phyloP scores from a whole-genome alignment of 2,888 invertebrate genomes.

The Agonopterix subpropinquella region DNA sequence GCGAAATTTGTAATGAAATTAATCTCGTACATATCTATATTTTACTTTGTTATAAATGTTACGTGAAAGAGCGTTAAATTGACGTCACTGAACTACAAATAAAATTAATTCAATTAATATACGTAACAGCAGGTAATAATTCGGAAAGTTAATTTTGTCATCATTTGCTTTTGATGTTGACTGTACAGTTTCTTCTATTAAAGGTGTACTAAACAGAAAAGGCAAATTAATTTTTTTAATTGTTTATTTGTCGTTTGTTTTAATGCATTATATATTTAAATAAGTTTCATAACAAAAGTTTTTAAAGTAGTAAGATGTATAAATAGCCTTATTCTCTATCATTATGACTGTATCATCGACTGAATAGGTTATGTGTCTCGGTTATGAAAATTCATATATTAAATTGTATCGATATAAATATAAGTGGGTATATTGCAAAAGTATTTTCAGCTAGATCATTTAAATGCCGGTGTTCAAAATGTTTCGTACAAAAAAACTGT shows the following conservation, averaged over 20 bases:
- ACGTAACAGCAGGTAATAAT: too few relatives aligned
- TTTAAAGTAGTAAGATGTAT: constrained; percentile 62
- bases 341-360: constrained; percentile 57
- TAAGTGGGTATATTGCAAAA: constrained; percentile 34
- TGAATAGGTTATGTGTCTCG: constrained; percentile 46
- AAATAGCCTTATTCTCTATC: constrained; percentile 71
- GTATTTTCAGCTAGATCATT: constrained; percentile 39
- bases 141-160: too few relatives aligned
- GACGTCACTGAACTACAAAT: too few relatives aligned
- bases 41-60: too few relatives aligned
- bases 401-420: constrained; percentile 24
- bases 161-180: too few relatives aligned
- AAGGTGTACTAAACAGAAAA: constrained; percentile 6
- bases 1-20: too few relatives aligned
- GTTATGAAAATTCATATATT: constrained; percentile 38
- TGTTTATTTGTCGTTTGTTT: constrained; percentile 72
- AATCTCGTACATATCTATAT: too few relatives aligned
- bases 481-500: constrained; percentile 6
- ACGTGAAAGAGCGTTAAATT: too few relatives aligned
- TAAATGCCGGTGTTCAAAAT: constrained; percentile 23
- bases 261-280: constrained; percentile 72
- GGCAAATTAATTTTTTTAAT: constrained; percentile 31
- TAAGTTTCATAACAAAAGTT: constrained; percentile 72
- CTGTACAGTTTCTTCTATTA: too few relatives aligned
- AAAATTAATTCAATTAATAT: too few relatives aligned